phyloP scores from a whole-genome alignment of 2,888 invertebrate species.

The Coleophora deauratella region DNA sequence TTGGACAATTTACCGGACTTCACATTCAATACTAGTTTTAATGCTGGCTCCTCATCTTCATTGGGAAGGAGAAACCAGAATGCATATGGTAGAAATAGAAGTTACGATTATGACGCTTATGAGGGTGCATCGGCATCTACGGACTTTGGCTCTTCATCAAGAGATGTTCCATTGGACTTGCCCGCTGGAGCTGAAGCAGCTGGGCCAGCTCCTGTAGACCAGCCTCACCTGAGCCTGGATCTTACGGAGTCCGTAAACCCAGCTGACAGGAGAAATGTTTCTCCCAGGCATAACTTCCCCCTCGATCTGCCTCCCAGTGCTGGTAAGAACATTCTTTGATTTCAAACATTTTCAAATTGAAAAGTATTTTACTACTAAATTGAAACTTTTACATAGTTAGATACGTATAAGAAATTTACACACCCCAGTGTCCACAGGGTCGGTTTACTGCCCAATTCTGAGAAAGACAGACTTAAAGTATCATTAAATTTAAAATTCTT shows the following conservation, averaged over 20 bases:
- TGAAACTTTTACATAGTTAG: no score
- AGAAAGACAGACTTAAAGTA: no score
- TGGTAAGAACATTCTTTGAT: conserved; percentile 41
- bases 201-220: conserved; percentile 46
- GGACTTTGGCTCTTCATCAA: conserved; percentile 34
- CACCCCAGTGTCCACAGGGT: no score
- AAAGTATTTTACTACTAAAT: no score
- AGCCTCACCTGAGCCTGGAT: conserved; percentile 58
- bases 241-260: conserved; percentile 66
- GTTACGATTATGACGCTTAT: conserved; percentile 53
- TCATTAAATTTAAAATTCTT: no score
- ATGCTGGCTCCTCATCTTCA: conserved; percentile 53
- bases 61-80: conserved; percentile 48
- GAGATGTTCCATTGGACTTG: conserved; percentile 51
- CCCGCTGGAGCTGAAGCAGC: conserved; percentile 50
- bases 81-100: conserved; percentile 40
- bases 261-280: conserved; percentile 56
- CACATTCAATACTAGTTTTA: conserved; percentile 72
- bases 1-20: conserved; percentile 81
- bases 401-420: no score
- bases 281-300: conserved; percentile 58
- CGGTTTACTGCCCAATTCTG: no score
- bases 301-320: conserved; percentile 63
- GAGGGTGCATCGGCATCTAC: conserved; percentile 47
- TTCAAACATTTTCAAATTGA: no score